Percentiles rank a stretch among this genome's conserved stretches.
These are phyloP conservation scores for Elephantulus edwardii DNA, from an alignment of 2,113 vertebrate species.

Conservation along the genomic window DNA sequence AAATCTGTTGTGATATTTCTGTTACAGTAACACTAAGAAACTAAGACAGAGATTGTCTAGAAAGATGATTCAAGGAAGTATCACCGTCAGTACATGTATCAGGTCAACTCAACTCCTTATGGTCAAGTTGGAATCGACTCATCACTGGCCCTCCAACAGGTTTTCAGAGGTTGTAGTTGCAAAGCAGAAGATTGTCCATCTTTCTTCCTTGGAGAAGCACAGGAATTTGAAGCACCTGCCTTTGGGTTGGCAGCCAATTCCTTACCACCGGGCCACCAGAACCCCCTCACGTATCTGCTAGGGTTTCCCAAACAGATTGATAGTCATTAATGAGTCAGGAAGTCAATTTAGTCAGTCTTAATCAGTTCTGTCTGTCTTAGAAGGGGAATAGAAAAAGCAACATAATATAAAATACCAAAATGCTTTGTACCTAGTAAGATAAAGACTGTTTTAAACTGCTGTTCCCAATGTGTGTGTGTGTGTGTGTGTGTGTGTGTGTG, in stretches of 20 bases:
- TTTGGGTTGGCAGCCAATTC: too few relatives aligned
- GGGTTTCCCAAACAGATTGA: neutral
- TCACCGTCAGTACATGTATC: too few relatives aligned
- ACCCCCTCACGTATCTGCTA: neutral
- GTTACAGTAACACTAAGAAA: too few relatives aligned
- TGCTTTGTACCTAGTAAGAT: neutral
- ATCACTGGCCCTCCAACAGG: too few relatives aligned
- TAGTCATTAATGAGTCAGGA: neutral
- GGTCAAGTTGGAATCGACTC: neutral
- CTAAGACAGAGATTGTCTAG: too few relatives aligned
- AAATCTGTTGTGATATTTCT: too few relatives aligned
- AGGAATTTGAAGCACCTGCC: too few relatives aligned
- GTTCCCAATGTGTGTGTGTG: neutral
- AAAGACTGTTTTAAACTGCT: constrained; percentile 2
- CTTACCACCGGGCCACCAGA: too few relatives aligned
- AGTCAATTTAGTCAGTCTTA: neutral
- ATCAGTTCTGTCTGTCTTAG: neutral
- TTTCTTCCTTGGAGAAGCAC: too few relatives aligned
- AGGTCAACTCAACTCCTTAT: neutral
- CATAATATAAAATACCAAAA: neutral
- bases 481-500: neutral
- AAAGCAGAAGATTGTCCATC: too few relatives aligned
- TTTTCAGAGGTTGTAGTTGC: too few relatives aligned
- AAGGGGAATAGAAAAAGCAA: neutral
- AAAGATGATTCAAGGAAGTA: too few relatives aligned